A percentile compares a stretch with the other conserved stretches of the same genome.
These are phyloP conservation scores for Andricus quercusramuli DNA, from an alignment of 2,888 invertebrate species.

Conservation along the genomic window DNA sequence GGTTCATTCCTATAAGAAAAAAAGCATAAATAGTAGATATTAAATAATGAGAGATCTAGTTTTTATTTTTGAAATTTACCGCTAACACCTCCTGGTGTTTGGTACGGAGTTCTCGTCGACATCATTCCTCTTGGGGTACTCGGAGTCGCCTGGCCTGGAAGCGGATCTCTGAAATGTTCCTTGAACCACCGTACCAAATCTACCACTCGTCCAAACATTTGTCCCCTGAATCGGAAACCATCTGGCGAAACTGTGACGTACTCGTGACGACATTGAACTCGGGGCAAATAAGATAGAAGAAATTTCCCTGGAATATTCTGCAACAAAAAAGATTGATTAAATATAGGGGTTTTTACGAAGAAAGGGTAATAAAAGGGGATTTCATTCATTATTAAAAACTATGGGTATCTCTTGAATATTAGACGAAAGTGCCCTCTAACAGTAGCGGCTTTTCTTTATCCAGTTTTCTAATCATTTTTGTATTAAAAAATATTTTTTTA, in stretches of 20 bases:
- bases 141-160: slow-evolving; percentile 85
- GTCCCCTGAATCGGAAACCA: slow-evolving; percentile 94
- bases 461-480: too few relatives aligned
- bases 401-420: too few relatives aligned
- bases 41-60: background rate
- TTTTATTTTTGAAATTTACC: slow-evolving; percentile 15
- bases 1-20: slow-evolving; percentile 80
- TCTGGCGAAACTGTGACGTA: slow-evolving; percentile 95
- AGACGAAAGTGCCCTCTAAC: too few relatives aligned
- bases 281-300: slow-evolving; percentile 94
- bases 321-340: slow-evolving; percentile 49
- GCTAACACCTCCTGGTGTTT: slow-evolving; percentile 76
- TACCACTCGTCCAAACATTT: slow-evolving; percentile 91
- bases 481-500: too few relatives aligned
- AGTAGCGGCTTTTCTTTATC: too few relatives aligned
- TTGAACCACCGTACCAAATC: slow-evolving; percentile 97
- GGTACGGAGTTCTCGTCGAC: slow-evolving; percentile 82
- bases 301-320: slow-evolving; percentile 94
- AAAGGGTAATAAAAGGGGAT: too few relatives aligned
- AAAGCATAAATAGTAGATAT: background rate
- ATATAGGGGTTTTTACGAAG: background rate
- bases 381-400: too few relatives aligned
- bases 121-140: slow-evolving; percentile 84
- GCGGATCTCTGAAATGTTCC: slow-evolving; percentile 96
- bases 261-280: slow-evolving; percentile 92